These are phyloP conservation scores for Nowickia ferox DNA, from an alignment of 2,888 invertebrate species.

Conservation along the genomic window DNA sequence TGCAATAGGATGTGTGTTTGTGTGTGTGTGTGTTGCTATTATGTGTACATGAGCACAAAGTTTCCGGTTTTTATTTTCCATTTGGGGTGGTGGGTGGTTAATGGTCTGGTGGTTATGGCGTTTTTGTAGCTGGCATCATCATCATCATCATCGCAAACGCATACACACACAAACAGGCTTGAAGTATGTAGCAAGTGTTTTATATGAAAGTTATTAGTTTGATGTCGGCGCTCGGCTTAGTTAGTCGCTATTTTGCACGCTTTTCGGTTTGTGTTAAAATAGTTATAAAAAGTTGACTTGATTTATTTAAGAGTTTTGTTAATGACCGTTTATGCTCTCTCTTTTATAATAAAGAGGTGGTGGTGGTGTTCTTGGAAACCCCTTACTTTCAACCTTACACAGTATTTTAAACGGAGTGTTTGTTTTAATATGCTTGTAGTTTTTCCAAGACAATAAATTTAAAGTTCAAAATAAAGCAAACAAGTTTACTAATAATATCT, in stretches of 20 bases:
- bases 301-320: conserved; percentile 44
- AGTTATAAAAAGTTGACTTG: conserved; percentile 58
- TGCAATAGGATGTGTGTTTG: conserved; percentile 20
- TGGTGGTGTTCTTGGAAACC: background rate
- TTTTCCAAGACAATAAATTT: conserved; percentile 37
- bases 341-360: background rate
- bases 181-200: conserved; percentile 63
- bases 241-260: conserved; percentile 72
- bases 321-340: background rate
- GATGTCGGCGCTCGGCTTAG: conserved; percentile 71
- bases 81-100: conserved; percentile 65
- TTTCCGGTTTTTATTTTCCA: conserved; percentile 68
- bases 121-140: conserved; percentile 45
- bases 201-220: conserved; percentile 70
- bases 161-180: conserved; percentile 25
- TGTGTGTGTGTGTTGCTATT: background rate
- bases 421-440: background rate
- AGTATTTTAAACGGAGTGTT: background rate
- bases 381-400: background rate
- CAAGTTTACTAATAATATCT: conserved; percentile 33
- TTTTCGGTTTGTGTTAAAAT: conserved; percentile 69
- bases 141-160: conserved; percentile 44
- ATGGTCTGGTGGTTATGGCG: conserved; percentile 53
- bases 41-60: conserved; percentile 60
- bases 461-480: conserved; percentile 59